Evolutionary conservation across 1,140 invertebrate species (phyloP), one percentile per base, ranked within the genome.

Genomic region (Neuroterus valhalla): DNA sequence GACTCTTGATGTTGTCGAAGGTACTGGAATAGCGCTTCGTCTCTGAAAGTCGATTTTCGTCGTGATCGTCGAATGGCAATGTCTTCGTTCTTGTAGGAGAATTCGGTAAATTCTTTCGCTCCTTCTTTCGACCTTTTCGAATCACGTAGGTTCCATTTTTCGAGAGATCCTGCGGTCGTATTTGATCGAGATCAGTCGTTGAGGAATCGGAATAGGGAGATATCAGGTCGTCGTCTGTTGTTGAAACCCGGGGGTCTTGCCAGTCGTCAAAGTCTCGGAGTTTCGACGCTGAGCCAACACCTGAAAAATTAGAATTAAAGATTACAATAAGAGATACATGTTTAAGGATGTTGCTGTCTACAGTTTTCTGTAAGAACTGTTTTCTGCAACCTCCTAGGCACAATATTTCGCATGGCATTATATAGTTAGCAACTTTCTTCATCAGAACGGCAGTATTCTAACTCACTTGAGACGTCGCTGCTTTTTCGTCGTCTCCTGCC

Each of bases 1-100:
- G 85, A 45, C 94, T 94, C 81, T 94, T 94, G 76, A 95, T 94
- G 80, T 95, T 94, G 89, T 95, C 94, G 87, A 95, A 96, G 2
- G 94, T 95, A 50, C 93, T 94, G 80, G 93, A 95, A 87, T 94
- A 94, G 77, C 94, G 92, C 84, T 94, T 94, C 68, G 91, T 91
- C 79, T 93, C 92, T 2, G 91, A 90, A 67, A 92, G 86, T 68
- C 90, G 90, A 66, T 92, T 91, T 5, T 87, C 85, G 70, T 78
- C 85, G 46, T 88, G 90, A 86, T 90, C 89, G 85, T 91, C 90
- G 66, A 87, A 84, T 0, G 87, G 80, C 44, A 88, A 72, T 72
- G 89, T 89, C 67, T 86, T 91, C 17, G 87, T 82, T 66, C 90
- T 91, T 0, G 83, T 87, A 15, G 85, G 85, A 21, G 91, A 91